phyloP scores from a whole-genome alignment of 2,113 vertebrate species.

The Pandion haliaetus region DNA sequence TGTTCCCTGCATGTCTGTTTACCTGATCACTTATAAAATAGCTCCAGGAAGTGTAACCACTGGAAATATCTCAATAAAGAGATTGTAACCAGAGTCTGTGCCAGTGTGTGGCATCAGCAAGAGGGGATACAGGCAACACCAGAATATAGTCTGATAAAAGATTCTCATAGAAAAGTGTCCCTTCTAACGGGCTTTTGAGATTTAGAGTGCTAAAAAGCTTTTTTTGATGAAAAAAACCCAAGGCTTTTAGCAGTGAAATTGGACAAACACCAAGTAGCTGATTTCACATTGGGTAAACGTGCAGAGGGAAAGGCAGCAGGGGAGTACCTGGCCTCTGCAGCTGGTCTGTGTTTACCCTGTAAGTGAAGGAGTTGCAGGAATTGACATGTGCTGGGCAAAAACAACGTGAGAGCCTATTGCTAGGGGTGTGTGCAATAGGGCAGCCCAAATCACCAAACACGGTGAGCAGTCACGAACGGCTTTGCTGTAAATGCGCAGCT shows the following conservation, averaged over 20 bases:
- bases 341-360: neutral
- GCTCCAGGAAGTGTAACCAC: neutral
- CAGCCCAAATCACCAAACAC: neutral
- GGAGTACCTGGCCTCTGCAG: too few relatives aligned
- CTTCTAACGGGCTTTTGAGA: neutral
- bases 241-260: neutral
- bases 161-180: neutral
- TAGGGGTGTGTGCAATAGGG: neutral
- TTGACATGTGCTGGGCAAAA: neutral
- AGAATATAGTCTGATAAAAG: neutral
- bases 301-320: neutral
- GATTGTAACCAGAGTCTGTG: neutral
- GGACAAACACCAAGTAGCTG: neutral
- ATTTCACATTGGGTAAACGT: neutral
- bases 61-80: neutral
- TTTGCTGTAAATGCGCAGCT: neutral
- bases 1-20: neutral
- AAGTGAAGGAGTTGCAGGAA: neutral
- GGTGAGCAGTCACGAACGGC: fast-evolving
- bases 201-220: neutral
- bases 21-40: neutral
- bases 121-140: neutral
- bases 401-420: neutral
- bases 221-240: neutral
- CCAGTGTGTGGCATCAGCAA: neutral